Evolutionary conservation across 1,140 invertebrate genomes (phyloP).

Genomic region (Nephila pilipes): DNA sequence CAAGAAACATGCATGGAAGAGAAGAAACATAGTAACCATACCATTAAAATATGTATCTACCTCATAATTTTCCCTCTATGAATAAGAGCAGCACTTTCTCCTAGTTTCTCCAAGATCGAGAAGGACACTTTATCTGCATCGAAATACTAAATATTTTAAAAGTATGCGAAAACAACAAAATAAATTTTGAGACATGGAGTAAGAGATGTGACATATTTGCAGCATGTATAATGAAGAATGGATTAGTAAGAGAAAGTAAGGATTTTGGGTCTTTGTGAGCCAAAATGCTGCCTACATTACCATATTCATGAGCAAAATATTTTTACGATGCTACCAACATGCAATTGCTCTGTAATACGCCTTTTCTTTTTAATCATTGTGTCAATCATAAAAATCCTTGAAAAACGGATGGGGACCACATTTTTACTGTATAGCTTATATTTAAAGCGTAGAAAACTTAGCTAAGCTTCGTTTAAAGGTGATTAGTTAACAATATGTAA

Average conservation of each 20-base stretch:
- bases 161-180: background rate
- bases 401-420: background rate
- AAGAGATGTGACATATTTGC: background rate
- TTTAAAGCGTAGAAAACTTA: too few species aligned
- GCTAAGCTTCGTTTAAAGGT: too few species aligned
- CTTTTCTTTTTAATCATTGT: background rate
- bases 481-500: too few species aligned
- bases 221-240: background rate
- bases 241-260: background rate
- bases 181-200: background rate
- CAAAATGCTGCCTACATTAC: background rate
- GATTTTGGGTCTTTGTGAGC: background rate
- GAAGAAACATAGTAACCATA: background rate
- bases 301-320: background rate
- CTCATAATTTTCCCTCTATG: slow-evolving; percentile 1
- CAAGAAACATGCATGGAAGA: background rate
- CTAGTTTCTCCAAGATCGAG: background rate
- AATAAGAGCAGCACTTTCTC: background rate
- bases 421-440: too few species aligned
- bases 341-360: background rate
- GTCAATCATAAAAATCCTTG: background rate
- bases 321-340: too few species aligned
- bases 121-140: background rate
- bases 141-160: background rate
- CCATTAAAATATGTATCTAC: background rate